Conservation (phyloP, 2,888 invertebrate species). For the Chrysotoxum bicinctum region DNA sequence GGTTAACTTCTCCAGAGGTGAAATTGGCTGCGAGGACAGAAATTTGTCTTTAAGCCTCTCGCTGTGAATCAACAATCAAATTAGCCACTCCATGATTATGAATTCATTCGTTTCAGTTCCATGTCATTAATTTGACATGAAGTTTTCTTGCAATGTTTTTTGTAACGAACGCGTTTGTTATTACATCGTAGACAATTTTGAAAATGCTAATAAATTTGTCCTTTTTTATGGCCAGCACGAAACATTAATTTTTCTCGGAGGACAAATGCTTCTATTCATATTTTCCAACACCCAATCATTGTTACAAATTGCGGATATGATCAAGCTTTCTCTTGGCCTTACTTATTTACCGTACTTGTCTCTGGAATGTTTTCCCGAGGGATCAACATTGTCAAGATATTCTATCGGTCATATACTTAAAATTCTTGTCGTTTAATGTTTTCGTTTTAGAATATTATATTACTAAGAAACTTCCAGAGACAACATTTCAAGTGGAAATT, state of each 20-base stretch:
- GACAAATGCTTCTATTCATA: neutral
- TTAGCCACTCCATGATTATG: too few relatives aligned
- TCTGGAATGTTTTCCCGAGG: neutral
- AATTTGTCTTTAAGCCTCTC: too few relatives aligned
- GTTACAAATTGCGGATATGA: neutral
- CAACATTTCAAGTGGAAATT: too few relatives aligned
- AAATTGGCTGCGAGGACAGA: too few relatives aligned
- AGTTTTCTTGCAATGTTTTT: neutral
- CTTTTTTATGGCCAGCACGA: neutral
- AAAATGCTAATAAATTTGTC: neutral
- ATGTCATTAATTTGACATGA: neutral
- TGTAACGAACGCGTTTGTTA: neutral
- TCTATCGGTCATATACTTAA: neutral
- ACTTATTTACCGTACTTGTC: neutral
- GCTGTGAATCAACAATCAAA: too few relatives aligned
- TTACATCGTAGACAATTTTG: neutral
- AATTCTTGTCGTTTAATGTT: neutral
- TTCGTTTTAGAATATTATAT: neutral
- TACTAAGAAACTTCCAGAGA: neutral
- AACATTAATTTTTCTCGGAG: neutral
- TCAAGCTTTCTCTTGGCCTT: neutral
- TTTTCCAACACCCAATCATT: neutral
- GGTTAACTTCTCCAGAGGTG: too few relatives aligned
- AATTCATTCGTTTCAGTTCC: too few relatives aligned
- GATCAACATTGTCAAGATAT: neutral